Conservation (phyloP, 2,888 invertebrate genomes). For the Agonum fuliginosum region DNA sequence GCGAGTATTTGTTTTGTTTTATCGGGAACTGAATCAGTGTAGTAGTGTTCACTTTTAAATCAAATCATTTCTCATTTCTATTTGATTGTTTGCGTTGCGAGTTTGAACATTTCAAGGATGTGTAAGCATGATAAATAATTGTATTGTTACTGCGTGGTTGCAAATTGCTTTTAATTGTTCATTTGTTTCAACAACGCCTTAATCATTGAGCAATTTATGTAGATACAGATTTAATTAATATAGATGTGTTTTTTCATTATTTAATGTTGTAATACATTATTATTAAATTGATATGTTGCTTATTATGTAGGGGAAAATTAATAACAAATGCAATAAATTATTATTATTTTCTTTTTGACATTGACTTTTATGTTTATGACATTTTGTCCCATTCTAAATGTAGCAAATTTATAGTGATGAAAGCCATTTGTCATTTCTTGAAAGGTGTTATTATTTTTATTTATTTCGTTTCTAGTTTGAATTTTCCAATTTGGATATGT, state of each 20-base stretch:
- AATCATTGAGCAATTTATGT: constrained; percentile 22
- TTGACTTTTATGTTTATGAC: constrained; percentile 26
- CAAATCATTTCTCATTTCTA: constrained; percentile 22
- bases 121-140: not conserved
- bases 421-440: constrained; percentile 19
- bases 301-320: not conserved
- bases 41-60: not conserved
- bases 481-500: no score
- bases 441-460: constrained; percentile 18
- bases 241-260: constrained; percentile 18
- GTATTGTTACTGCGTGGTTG: not conserved
- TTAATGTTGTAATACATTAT: not conserved
- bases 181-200: not conserved
- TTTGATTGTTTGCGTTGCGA: not conserved
- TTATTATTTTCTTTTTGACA: not conserved
- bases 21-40: constrained; percentile 9
- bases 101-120: constrained; percentile 23
- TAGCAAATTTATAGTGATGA: constrained; percentile 9
- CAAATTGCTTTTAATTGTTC: constrained; percentile 23
- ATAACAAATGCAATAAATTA: not conserved
- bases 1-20: constrained; percentile 19
- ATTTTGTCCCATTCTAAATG: not conserved
- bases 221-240: constrained; percentile 23
- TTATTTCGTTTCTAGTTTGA: no score
- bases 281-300: constrained; percentile 16